A percentile compares a stretch with the other conserved stretches of the same genome.
Evolutionary conservation across 2,888 invertebrate genomes (phyloP).

Genomic region (Pristionchus fissidentatus): DNA sequence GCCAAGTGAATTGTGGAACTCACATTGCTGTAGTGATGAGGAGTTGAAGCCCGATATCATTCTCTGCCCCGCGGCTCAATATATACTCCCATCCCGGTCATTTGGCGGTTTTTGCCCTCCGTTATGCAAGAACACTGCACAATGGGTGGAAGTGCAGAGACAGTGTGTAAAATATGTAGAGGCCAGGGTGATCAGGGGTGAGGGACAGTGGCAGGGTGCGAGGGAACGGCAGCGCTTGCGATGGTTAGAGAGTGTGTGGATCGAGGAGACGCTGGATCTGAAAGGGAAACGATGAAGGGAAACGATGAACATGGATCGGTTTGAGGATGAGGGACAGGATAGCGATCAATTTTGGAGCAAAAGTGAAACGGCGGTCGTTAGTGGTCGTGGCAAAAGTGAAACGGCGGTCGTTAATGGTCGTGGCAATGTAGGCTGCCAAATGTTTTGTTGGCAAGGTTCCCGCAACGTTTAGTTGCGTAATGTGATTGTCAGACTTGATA

Average conservation of each 20-base stretch:
- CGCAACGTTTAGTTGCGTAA: too few species aligned
- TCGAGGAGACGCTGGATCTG: too few species aligned
- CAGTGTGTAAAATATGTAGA: background rate
- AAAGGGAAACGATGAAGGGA: background rate
- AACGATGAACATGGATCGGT: background rate
- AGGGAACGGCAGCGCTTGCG: conserved; percentile 16
- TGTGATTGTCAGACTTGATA: too few species aligned
- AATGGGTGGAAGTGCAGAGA: background rate
- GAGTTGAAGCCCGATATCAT: background rate
- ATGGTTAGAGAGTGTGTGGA: background rate
- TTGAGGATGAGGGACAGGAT: background rate
- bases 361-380: conserved; percentile 12
- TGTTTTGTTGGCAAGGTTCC: too few species aligned
- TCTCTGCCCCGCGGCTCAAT: background rate
- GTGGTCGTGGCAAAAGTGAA: background rate
- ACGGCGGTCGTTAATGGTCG: background rate
- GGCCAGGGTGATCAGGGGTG: background rate
- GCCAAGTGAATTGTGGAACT: background rate
- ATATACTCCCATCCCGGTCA: conserved; percentile 21
- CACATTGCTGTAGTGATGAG: background rate
- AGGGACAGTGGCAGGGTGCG: background rate
- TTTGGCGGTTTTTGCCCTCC: conserved; percentile 5
- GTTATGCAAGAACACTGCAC: conserved; percentile 35
- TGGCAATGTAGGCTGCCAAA: background rate
- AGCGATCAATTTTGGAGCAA: conserved; percentile 20